Base-by-base conservation (phyloP, 2,888 invertebrate species). In the Tiliacea citrago region DNA sequence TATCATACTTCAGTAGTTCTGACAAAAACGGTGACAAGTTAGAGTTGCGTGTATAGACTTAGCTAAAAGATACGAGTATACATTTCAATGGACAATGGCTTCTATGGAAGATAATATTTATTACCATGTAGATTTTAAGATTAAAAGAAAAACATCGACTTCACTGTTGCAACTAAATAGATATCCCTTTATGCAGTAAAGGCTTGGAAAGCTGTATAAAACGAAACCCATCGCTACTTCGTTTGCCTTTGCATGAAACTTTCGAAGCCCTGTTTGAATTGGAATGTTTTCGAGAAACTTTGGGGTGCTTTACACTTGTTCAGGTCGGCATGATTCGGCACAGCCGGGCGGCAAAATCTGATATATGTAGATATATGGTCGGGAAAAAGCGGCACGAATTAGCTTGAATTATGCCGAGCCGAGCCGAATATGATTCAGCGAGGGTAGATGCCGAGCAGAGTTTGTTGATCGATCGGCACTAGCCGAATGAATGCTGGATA, bases 61-160 rank as follows among this genome's bases (percentile, higher is more conserved):
- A 35, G 62, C 62, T n/a, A 2, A n/a, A 60, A 78, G 79, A 83
- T 79, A 79, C 70, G 65, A 77, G 77, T 60, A 10, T 73, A 75
- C 57, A 67, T 66, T 77, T 73, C 55, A 72, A 84, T 86, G 74
- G 79, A 79, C 79, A 79, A 83, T 83, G 79, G 60, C 53, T 53
- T 53, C 63, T 47, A 24, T 45, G 42, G 71, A 60, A 69, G 79
- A 79, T 79, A 79, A 79, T 77, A 75, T 82, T 80, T 68, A 83
- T 79, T 71, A 53, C 76, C 69, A 5, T 58, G 81, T 61, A 72
- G 85, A 85, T 87, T 53, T n/a, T 60, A 9, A 77, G 85, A 75
- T 83, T 29, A 70, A 57, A 66, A 65, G 83, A 79, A 79, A 79
- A 83, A 79, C 83, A 79, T 78, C 18, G 29, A 51, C 68, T 62